Base-by-base conservation (phyloP, 2,797 vertebrate species). In the Leptoclinus maculatus region DNA sequence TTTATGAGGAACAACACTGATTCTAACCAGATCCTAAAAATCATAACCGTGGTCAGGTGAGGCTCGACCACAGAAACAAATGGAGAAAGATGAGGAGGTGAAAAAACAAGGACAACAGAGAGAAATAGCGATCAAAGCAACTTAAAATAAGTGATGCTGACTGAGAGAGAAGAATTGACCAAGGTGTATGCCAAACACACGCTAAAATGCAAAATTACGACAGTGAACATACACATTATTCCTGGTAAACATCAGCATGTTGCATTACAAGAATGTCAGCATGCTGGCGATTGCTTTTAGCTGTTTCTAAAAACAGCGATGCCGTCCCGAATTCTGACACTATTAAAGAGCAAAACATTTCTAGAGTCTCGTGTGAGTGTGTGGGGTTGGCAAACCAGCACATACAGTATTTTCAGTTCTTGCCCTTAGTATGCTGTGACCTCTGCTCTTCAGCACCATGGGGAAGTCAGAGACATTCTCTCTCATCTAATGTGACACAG, bases 401-500 rank as follows among this genome's bases (percentile, higher is more conserved):
- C 65, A 2, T 76, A 4, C 29, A 32, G 29, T 32, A 6, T 68
- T 59, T 57, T 63, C 45, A 5, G 8, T 68, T 66, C 27, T 66
- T 51, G 76, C 84, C 78, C 59, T 56, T 13, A 49, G 60, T 58
- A 27, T 53, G 38, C 32, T 47, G 68, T 76, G 58, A 81, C 81
- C 75, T 11, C 72, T 58, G 76, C 67, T 84, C 74, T 71, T 82
- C 80, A 76, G 65, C 49, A 49, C 56, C 64, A 43, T 34, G 71
- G 36, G 56, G 73, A 41, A 65, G 60, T 71, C 59, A 2, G 39
- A 83, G 74, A 68, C 71, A 32, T 51, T 51, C 76, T 47, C 74
- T 74, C 58, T 69, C 13, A 86, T 89, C 74, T 70, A 58, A 84
- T 79, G 73, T 82, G 87, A 80, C 83, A 66, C 59, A 56, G 43